Percentiles rank a stretch among this genome's conserved stretches.
phyloP scores from a whole-genome alignment of 2,113 vertebrate genomes.

The Nesospiza acunhae region DNA sequence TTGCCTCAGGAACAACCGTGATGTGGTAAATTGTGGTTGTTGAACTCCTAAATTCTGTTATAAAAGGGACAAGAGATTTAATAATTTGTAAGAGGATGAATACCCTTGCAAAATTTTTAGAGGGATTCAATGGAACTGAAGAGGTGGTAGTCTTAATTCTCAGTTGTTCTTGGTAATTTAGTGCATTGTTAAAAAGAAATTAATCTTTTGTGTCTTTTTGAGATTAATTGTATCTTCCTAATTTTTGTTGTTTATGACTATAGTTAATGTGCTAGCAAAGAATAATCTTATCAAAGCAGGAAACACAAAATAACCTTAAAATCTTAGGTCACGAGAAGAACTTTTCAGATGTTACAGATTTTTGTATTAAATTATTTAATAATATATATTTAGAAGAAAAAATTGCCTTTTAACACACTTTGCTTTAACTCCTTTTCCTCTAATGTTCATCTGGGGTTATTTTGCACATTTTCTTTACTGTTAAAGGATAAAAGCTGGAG shows the following conservation, averaged over 20 bases:
- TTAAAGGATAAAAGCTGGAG: neutral
- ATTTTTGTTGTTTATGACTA: neutral
- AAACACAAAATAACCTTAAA: neutral
- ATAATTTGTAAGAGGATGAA: neutral
- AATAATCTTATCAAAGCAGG: neutral
- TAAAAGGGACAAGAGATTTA: neutral
- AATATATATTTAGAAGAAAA: neutral
- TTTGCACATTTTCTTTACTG: neutral
- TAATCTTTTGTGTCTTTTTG: neutral
- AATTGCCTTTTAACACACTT: neutral
- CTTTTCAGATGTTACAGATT: neutral
- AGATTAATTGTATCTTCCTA: neutral
- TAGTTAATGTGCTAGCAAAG: neutral
- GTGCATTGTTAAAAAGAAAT: neutral
- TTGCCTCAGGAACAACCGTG: neutral
- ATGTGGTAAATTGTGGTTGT: neutral
- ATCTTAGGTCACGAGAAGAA: neutral
- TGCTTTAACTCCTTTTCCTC: neutral
- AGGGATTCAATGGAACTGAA: neutral
- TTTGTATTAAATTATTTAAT: neutral
- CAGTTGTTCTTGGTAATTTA: neutral
- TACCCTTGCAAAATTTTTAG: neutral
- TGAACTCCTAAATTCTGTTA: neutral
- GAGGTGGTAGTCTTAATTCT: neutral
- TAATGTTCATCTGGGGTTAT: neutral